Conservation (phyloP, 2,797 vertebrate genomes). For the Acanthopagrus latus region DNA sequence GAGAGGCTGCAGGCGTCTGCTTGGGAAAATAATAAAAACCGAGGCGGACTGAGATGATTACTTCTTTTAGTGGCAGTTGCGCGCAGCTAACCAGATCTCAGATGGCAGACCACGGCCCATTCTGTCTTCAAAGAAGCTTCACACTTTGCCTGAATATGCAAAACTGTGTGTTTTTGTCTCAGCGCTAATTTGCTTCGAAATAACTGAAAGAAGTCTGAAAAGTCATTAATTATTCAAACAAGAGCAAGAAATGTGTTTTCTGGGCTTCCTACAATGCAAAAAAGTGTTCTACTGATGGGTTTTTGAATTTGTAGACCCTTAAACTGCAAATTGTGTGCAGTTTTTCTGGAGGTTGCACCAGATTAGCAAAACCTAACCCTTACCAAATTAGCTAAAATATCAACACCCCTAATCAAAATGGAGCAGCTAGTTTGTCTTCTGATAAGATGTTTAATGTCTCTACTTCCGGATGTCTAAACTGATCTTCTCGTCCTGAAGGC, state of each 20-base stretch:
- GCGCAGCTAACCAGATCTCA: conserved; percentile 6
- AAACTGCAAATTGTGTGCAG: not conserved
- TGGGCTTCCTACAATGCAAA: not conserved
- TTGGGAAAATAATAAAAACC: conserved; percentile 57
- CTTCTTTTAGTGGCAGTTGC: conserved; percentile 56
- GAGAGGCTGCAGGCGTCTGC: conserved; percentile 77
- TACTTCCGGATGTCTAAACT: not conserved
- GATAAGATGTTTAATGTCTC: not conserved
- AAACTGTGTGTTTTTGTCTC: not conserved
- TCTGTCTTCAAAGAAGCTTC: conserved; percentile 1
- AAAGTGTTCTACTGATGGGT: not conserved
- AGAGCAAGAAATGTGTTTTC: not conserved
- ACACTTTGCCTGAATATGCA: not conserved
- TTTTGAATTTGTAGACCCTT: not conserved
- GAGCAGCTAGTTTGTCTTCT: not conserved
- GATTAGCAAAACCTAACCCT: too few relatives aligned
- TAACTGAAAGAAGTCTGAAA: not conserved
- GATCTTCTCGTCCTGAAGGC: not conserved
- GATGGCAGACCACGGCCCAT: not conserved
- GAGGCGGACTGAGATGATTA: conserved; percentile 61
- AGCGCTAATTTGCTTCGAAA: not conserved
- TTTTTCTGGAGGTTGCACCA: not conserved
- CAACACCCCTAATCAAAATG: not conserved
- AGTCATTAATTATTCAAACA: not conserved
- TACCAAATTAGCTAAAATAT: not conserved